Conservation (phyloP, 1,140 invertebrate species). For the Drosophila pseudoobscura region DNA sequence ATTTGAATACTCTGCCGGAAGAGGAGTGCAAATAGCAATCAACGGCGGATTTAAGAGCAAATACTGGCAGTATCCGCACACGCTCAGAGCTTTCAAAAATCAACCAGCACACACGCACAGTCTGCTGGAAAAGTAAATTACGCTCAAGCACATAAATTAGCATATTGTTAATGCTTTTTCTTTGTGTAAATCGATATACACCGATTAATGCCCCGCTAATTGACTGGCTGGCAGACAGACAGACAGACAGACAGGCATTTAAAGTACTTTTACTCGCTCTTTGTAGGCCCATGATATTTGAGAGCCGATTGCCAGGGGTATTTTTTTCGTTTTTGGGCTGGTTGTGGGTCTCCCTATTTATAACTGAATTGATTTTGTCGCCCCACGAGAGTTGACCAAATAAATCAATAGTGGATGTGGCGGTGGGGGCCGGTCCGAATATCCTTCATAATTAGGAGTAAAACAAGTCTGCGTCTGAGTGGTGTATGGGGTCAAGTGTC, state of each 20-base stretch:
- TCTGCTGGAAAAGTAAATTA: conserved; percentile 26
- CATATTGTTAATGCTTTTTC: conserved; percentile 21
- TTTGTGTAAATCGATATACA: conserved; percentile 61
- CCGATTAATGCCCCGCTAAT: conserved; percentile 58
- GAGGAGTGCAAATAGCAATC: conserved; percentile 2
- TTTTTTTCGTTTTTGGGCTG: neutral
- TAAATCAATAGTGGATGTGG: conserved; percentile 46
- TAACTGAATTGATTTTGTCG: conserved; percentile 40
- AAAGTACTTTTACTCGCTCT: conserved; percentile 42
- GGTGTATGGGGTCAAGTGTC: conserved; percentile 42
- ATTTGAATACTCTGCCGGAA: neutral
- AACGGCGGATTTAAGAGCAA: conserved; percentile 25
- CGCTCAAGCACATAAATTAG: conserved; percentile 17
- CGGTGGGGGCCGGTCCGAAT: neutral
- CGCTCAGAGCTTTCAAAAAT: conserved; percentile 28
- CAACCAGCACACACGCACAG: conserved; percentile 13
- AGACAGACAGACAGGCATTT: conserved; percentile 18
- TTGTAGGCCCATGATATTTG: conserved; percentile 25
- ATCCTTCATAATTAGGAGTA: conserved; percentile 5
- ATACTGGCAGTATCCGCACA: conserved; percentile 15
- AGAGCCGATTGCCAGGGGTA: neutral
- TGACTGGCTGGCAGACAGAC: conserved; percentile 14
- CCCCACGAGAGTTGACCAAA: conserved; percentile 17
- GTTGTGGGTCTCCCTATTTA: conserved; percentile 21
- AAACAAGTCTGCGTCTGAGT: conserved; percentile 8